Base-by-base conservation (phyloP, 2,888 invertebrate genomes). In the Erebia palarica region DNA sequence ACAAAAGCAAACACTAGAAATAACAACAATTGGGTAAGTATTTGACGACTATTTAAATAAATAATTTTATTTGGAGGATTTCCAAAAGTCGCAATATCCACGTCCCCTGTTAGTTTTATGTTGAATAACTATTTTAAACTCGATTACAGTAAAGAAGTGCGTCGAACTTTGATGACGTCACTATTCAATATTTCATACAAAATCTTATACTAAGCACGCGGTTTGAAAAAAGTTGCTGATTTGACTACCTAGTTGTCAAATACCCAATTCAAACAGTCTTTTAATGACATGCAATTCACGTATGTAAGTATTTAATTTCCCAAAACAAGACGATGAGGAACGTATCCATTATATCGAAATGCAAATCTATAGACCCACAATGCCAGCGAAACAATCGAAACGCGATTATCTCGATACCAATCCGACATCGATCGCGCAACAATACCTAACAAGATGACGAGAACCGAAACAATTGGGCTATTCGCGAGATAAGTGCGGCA, bases 401-500 rank as follows among this genome's bases (percentile, higher is more conserved):
- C 73, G 72, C 74, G 75, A 76, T 76, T 75, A 78, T 77, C 69
- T 67, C 71, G 74, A 77, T 79, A 63, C 81, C 73, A 71, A 76
- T 73, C 71, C 72, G 74, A 76, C 78, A 78, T 79, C 78, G 78
- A 75, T 80, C 75, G 78, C 78, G 80, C 74, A 75, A 80, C 81
- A 80, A 75, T 80, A 36, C 36, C 36, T 36, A 80, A 76, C 77
- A 78, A 76, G 79, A 87, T 91, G 91, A 89, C 87, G 91, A 91
- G 90, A 88, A 85, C 83, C 77, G 81, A 74, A 90, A 91, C 91
- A 91, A 91, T 90, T 86, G 86, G 81, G 80, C 83, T 82, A 84
- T 87, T 85, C 86, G 85, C 86, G 79, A 87, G 90, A 91, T 92
- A 92, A 90, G 88, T 9, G 87, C 80, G 88, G 87, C 88, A 89